phyloP scores from a whole-genome alignment of 2,888 invertebrate species.

The Habroteleia sp. region DNA sequence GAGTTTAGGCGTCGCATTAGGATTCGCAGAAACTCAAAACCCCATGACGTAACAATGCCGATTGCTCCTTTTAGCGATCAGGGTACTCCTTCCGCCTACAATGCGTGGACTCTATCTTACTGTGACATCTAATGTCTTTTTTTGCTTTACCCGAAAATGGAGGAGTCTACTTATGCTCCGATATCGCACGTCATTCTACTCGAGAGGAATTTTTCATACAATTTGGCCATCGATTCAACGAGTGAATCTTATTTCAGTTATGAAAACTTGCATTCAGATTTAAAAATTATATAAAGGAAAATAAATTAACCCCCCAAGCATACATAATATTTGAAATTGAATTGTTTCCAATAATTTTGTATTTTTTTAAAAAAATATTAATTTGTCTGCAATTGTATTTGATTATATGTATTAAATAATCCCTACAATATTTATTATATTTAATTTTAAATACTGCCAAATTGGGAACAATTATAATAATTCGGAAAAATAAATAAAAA shows the following conservation, averaged over 20 bases:
- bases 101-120: constrained; percentile 71
- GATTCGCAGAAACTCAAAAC: constrained; percentile 76
- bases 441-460: too few relatives aligned
- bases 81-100: constrained; percentile 76
- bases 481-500: too few relatives aligned
- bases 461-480: too few relatives aligned
- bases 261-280: too few relatives aligned
- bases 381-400: too few relatives aligned
- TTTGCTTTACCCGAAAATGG: constrained; percentile 47
- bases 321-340: too few relatives aligned
- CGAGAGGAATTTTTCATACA: constrained; percentile 36
- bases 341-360: too few relatives aligned
- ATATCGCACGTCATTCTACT: constrained; percentile 33
- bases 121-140: constrained; percentile 68
- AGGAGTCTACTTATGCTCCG: constrained; percentile 37
- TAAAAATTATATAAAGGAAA: too few relatives aligned
- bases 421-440: too few relatives aligned
- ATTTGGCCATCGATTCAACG: constrained; percentile 14
- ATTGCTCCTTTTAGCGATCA: constrained; percentile 70
- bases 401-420: too few relatives aligned
- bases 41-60: constrained; percentile 77
- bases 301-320: too few relatives aligned
- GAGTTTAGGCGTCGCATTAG: constrained; percentile 68
- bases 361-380: too few relatives aligned
- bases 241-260: constrained; percentile 10